phyloP scores from a whole-genome alignment of 1,140 invertebrate genomes.

The Yoshiicerus persimilis region DNA sequence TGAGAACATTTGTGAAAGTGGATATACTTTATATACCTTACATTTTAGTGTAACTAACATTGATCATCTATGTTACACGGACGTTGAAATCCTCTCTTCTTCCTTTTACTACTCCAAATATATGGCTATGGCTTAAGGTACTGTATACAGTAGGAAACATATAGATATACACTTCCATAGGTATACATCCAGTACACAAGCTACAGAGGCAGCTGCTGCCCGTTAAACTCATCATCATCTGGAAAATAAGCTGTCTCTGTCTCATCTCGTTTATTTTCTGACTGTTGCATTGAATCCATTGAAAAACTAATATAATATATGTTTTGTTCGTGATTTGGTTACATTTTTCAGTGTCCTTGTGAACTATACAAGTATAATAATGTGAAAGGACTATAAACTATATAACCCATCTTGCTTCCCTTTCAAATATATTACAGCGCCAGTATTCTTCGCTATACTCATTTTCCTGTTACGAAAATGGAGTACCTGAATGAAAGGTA shows the following conservation, averaged over 20 bases:
- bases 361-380: background rate
- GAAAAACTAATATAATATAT: background rate
- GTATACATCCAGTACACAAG: background rate
- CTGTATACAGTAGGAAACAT: too few relatives aligned
- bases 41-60: background rate
- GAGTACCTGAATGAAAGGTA: background rate
- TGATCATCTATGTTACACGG: background rate
- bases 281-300: background rate
- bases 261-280: background rate
- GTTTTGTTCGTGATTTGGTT: background rate
- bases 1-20: constrained; percentile 3
- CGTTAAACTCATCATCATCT: constrained; percentile 4
- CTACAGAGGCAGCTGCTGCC: background rate
- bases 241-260: background rate
- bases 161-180: background rate
- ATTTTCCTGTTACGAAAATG: background rate
- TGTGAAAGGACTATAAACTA: background rate
- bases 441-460: background rate
- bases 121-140: too few relatives aligned
- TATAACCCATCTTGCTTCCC: too few relatives aligned
- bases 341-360: background rate
- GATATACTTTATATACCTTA: background rate
- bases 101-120: too few relatives aligned
- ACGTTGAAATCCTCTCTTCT: too few relatives aligned
- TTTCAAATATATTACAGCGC: too few relatives aligned